phyloP scores from a whole-genome alignment of 2,888 invertebrate genomes.

The Lepeophtheirus nordmannii region DNA sequence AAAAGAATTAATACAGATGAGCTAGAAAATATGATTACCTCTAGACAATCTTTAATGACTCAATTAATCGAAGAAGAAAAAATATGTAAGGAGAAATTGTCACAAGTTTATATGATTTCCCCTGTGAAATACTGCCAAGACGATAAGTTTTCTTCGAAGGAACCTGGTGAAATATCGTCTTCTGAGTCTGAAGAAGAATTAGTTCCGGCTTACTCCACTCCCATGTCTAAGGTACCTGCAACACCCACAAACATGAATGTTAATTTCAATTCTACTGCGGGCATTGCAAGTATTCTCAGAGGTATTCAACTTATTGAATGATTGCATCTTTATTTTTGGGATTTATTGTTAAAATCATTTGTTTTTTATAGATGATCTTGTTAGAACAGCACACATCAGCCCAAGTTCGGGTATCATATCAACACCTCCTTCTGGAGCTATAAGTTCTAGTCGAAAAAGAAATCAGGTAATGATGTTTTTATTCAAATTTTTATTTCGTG shows the following conservation, averaged over 20 bases:
- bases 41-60: not conserved
- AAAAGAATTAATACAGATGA: not conserved
- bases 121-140: not conserved
- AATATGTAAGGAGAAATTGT: not conserved
- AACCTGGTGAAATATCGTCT: not conserved
- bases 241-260: not conserved
- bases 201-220: not conserved
- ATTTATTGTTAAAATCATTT: not conserved
- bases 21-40: not conserved
- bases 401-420: slow-evolving; percentile 4
- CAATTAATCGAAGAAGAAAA: not conserved
- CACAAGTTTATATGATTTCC: not conserved
- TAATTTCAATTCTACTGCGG: not conserved
- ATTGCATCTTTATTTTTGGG: not conserved
- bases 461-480: not conserved
- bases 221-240: not conserved
- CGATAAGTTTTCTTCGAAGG: not conserved
- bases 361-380: not conserved
- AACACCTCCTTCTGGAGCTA: slow-evolving; percentile 7
- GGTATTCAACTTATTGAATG: not conserved
- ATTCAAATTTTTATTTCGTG: not conserved
- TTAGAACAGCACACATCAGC: not conserved
- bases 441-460: not conserved
- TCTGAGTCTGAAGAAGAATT: not conserved
- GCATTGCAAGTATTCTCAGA: not conserved